Percentiles rank a stretch among this genome's conserved stretches.
These are phyloP conservation scores for Drosophila demipolita DNA, from an alignment of 2,888 invertebrate species.

Conservation along the genomic window DNA sequence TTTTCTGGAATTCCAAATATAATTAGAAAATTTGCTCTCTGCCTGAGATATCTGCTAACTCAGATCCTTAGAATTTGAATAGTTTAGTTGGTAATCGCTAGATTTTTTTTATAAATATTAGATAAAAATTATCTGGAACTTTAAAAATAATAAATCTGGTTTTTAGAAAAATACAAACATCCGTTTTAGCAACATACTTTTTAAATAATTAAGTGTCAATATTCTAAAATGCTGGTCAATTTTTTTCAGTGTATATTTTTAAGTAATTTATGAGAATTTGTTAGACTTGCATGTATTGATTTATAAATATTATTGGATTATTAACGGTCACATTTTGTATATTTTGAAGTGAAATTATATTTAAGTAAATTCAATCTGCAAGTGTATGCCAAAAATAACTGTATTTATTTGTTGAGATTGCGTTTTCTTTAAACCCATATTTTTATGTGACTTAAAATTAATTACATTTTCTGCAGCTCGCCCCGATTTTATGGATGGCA, in stretches of 20 bases:
- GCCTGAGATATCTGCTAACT: background rate
- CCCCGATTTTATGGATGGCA: slow-evolving; percentile 92
- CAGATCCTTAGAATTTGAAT: background rate
- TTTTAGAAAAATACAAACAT: background rate
- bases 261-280: background rate
- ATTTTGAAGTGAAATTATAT: background rate
- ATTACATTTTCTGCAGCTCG: slow-evolving; percentile 87
- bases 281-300: background rate
- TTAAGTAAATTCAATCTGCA: background rate
- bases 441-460: background rate
- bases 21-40: no score
- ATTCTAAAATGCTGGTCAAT: background rate
- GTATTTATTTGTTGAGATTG: background rate
- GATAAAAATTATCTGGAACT: background rate
- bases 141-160: background rate
- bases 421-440: background rate
- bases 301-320: background rate
- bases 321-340: background rate
- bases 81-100: background rate
- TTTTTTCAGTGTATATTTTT: background rate
- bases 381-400: background rate
- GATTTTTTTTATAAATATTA: background rate
- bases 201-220: background rate
- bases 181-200: background rate
- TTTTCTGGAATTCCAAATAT: no score